These are phyloP conservation scores for Psittacula derbiana DNA, from an alignment of 2,797 vertebrate species.

Conservation along the genomic window DNA sequence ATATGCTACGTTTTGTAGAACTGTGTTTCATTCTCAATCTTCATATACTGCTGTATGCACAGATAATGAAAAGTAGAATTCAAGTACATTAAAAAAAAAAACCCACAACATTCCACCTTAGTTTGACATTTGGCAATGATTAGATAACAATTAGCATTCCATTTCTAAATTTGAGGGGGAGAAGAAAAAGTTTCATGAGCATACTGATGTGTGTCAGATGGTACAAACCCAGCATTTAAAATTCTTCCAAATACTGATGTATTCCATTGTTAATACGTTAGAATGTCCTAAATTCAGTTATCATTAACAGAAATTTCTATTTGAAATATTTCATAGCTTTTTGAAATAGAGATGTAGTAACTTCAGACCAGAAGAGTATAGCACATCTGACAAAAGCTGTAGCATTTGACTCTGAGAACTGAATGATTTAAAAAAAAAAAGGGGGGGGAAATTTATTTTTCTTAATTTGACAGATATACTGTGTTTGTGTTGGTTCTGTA, in stretches of 20 bases:
- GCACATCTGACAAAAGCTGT: neutral
- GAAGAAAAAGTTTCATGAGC: neutral
- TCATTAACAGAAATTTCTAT: neutral
- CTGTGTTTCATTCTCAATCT: neutral
- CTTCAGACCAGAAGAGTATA: neutral
- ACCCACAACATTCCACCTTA: neutral
- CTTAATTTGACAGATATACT: neutral
- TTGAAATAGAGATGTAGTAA: neutral
- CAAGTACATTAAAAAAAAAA: neutral
- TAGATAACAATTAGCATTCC: neutral
- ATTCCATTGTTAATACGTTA: neutral
- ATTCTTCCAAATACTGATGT: neutral
- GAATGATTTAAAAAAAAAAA: neutral
- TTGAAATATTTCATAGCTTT: neutral
- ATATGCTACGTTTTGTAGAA: neutral
- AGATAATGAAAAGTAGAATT: neutral
- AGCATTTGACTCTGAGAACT: neutral
- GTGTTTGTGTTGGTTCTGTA: neutral
- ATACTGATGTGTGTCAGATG: neutral
- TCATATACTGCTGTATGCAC: neutral
- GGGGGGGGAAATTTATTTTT: neutral
- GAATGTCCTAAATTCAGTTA: neutral
- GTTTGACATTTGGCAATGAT: neutral
- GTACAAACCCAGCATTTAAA: neutral
- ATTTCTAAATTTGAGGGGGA: neutral